Evolutionary conservation across 2,888 invertebrate species (phyloP), one percentile per base, ranked within the genome.

Genomic region (Helicoverpa assulta): DNA sequence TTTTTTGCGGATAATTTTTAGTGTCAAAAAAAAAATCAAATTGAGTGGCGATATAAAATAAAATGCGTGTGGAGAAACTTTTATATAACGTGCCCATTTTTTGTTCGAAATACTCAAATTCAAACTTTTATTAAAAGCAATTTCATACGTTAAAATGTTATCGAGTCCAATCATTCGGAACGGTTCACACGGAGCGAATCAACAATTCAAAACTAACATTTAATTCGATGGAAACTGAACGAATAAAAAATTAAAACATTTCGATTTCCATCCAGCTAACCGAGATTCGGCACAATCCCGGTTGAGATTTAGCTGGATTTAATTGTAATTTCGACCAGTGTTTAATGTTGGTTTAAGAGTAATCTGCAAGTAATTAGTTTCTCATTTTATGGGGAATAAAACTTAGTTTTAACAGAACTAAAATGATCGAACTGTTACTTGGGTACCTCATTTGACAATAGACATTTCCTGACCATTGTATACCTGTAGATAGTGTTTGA

Each of bases 191-290:
- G 57, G 43, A 67, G 55, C 57, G 66, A 67, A 68, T 54, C n/a
- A 57, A 78, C 52, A 76, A 54, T 57, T 69, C 8, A 55, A 52
- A 71, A 80, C 73, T 61, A 69, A 79, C 37, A 60, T 65, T 69
- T 73, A 62, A 53, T 62, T 69, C 52, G 58, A 52, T 52, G 50
- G 43, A 62, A 29, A 16, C 10, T 56, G 65, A 74, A 64, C 53
- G 54, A 61, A 78, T 56, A 43, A 56, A 60, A 68, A 19, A 50
- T 52, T 60, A 40, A n/a, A 50, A 54, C 16, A 58, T 14, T 61
- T 56, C 10, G 14, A 58, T 62, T 61, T 47, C 37, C 2, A 56
- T 77, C 16, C 55, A 16, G 51, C n/a, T 26, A 18, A 62, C 56
- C 29, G 26, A 29, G 60, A 37, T 56, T 16, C n/a, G 21, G 40